Evolutionary conservation across 2,113 vertebrate species (phyloP), one percentile per base, ranked within the genome.

Genomic region (Cheirogaleus medius): DNA sequence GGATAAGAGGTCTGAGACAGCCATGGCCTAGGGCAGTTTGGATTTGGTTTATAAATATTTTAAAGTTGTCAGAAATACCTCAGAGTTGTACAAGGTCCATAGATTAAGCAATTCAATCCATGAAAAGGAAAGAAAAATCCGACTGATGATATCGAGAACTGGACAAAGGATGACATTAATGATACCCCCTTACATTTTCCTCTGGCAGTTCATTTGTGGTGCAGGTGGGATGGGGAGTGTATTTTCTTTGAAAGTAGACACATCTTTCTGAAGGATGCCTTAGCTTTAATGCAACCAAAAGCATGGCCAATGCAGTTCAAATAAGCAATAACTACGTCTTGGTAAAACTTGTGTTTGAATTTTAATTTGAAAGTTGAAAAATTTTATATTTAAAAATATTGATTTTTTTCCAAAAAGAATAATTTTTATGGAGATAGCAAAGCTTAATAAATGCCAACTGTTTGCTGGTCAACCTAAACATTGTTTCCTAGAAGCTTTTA

Each of bases 1-100:
- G 56, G 17, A 92, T 83, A 77, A 96, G 71, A 95, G 18, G 68
- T 97, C 92, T 94, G 73, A 96, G 68, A 42, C 42, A 82, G 64
- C 68, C 68, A 39, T 89, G 69, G 82, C 96, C 91, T 94, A 86
- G 42, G 69, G 88, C 86, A 96, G 80, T 94, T 94, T 90, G 42
- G 58, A 84, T 97, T 97, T 97, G 71, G 83, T 68, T 87, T 91
- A 94, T 95, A 93, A 97, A 97, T 95, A 96, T 97, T 98, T 97
- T 97, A 87, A 96, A 94, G 49, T 91, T 95, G 73, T 97, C 94
- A 96, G 74, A 97, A 95, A 97, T 73, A 87, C 42, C 32, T 39
- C 39, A 86, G 27, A 98, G 87, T 97, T 95, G 27, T 92, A 76
- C 25, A 91, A 94, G 69, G 47, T 44, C 63, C 52, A 84, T 73